Conservation (phyloP, 2,888 invertebrate species). For the Cantharis rufa region DNA sequence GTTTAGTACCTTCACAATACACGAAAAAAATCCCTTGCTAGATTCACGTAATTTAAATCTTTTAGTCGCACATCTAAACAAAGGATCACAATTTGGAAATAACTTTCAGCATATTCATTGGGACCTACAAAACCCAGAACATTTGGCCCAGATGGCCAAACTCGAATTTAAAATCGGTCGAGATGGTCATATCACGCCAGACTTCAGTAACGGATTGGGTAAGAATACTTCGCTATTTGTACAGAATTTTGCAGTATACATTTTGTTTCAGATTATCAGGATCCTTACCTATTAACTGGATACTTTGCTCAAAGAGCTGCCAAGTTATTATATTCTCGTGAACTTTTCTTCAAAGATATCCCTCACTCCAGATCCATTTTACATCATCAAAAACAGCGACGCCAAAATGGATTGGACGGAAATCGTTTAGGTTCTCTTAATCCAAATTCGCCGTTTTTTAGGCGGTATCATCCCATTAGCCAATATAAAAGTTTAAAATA, state of each 20-base stretch:
- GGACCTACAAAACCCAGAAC: neutral
- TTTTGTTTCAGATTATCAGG: slow-evolving; percentile 52
- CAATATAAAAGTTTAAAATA: slow-evolving; percentile 2
- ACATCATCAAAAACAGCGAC: slow-evolving; percentile 64
- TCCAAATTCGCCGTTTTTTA: slow-evolving; percentile 63
- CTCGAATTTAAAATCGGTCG: slow-evolving; percentile 41
- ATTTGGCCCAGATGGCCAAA: neutral
- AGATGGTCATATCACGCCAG: slow-evolving; percentile 54
- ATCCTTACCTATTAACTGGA: slow-evolving; percentile 66
- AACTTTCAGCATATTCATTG: neutral
- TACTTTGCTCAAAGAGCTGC: slow-evolving; percentile 63
- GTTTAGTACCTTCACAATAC: neutral
- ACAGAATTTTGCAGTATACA: neutral
- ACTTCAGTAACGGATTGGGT: slow-evolving; percentile 56
- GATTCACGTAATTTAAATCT: neutral
- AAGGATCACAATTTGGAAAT: neutral
- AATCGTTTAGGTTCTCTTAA: slow-evolving; percentile 67
- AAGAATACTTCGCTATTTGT: slow-evolving; percentile 19
- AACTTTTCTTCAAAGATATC: slow-evolving; percentile 66
- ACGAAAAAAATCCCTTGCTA: neutral
- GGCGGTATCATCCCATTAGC: slow-evolving; percentile 42
- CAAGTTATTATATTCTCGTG: slow-evolving; percentile 59
- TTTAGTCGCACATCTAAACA: neutral
- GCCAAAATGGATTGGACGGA: slow-evolving; percentile 63
- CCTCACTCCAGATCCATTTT: slow-evolving; percentile 67